These are phyloP conservation scores for Drosophila subsilvestris DNA, from an alignment of 2,888 invertebrate species.

Conservation along the genomic window DNA sequence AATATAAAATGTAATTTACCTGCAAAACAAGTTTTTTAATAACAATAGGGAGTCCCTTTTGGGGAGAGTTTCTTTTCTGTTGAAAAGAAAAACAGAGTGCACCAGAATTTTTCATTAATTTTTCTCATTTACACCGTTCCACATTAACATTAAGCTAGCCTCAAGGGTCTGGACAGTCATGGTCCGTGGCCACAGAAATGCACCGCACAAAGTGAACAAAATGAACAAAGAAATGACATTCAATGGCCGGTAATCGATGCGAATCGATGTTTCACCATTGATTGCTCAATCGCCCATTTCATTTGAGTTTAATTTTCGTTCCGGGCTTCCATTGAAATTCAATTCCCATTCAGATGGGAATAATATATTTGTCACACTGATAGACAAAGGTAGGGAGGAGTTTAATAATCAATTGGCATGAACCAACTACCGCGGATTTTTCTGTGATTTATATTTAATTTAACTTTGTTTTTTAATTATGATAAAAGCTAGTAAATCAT, in stretches of 20 bases:
- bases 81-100: neutral
- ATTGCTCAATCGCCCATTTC: slow-evolving; percentile 39
- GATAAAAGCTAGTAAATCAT: neutral
- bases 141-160: slow-evolving; percentile 4
- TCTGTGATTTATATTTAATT: neutral
- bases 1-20: slow-evolving; percentile 35
- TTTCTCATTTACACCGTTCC: neutral
- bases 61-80: neutral
- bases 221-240: slow-evolving; percentile 13
- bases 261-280: slow-evolving; percentile 20
- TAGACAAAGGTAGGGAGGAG: neutral
- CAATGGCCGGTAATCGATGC: slow-evolving; percentile 35
- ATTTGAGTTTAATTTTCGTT: slow-evolving; percentile 43
- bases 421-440: neutral
- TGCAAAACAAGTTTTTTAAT: slow-evolving; percentile 25
- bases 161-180: slow-evolving; percentile 6
- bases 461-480: neutral
- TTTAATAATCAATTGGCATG: neutral
- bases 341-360: slow-evolving; percentile 18
- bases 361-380: slow-evolving; percentile 35
- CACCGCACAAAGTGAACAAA: neutral
- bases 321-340: slow-evolving; percentile 16
- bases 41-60: neutral
- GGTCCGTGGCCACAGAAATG: slow-evolving; percentile 9
- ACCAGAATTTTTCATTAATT: slow-evolving; percentile 8